Evolutionary conservation across 1,140 invertebrate species (phyloP).

Genomic region (honey bee (Apis mellifera)): Amel_HAv3.1 CM009932.2:11309501-11310000

Average conservation of each 20-base stretch:
- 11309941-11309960: background rate
- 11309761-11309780: background rate
- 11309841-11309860: background rate
- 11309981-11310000: no score
- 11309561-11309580: constrained; percentile 2
- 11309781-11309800: no score
- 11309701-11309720: constrained; percentile 1
- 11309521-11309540: background rate
- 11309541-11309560: background rate
- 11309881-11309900: background rate
- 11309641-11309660: background rate
- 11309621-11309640: constrained; percentile 44
- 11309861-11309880: constrained; percentile 14
- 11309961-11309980: no score
- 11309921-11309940: background rate
- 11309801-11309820: background rate
- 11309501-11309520: background rate
- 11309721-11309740: background rate
- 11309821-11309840: background rate
- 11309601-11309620: constrained; percentile 25
- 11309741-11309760: background rate
- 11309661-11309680: constrained; percentile 48
- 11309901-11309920: no score
- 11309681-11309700: constrained; percentile 2
- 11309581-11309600: constrained; percentile 19